phyloP scores from a whole-genome alignment of 2,888 invertebrate genomes.

The Amaurobius ferox region DNA sequence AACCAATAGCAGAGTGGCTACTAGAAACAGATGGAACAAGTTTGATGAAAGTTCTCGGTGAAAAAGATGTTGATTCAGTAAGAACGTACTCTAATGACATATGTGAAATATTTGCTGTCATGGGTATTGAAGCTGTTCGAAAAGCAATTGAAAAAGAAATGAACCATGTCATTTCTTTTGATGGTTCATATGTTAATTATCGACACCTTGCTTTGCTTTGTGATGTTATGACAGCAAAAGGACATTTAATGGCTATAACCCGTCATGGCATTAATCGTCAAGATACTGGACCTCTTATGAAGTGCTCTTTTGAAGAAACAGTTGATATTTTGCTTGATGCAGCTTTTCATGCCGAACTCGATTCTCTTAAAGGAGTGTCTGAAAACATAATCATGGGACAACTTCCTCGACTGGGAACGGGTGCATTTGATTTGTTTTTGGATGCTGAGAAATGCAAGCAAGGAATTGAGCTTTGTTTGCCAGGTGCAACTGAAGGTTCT shows the following conservation, averaged over 20 bases:
- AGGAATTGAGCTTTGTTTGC: slow-evolving; percentile 94
- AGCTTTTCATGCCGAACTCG: slow-evolving; percentile 97
- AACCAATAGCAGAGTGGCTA: slow-evolving; percentile 98
- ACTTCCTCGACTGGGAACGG: slow-evolving; percentile 96
- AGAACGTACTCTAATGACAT: slow-evolving; percentile 99
- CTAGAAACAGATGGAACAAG: slow-evolving; percentile 99
- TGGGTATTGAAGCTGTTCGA: slow-evolving; percentile 99
- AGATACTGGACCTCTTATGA: slow-evolving; percentile 98
- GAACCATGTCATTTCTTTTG: slow-evolving; percentile 99
- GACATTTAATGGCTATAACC: slow-evolving; percentile 99
- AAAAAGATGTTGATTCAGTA: slow-evolving; percentile 97
- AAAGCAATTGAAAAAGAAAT: slow-evolving; percentile 99
- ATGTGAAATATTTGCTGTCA: slow-evolving; percentile 97
- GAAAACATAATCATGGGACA: slow-evolving; percentile 99
- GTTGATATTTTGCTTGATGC: slow-evolving; percentile 98
- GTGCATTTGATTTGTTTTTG: slow-evolving; percentile 96
- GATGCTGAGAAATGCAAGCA: slow-evolving; percentile 99
- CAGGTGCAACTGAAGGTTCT: slow-evolving; percentile 81
- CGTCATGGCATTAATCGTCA: slow-evolving; percentile 99
- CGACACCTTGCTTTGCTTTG: slow-evolving; percentile 98
- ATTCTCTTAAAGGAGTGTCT: slow-evolving; percentile 98
- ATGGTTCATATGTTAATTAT: slow-evolving; percentile 99
- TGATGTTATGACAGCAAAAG: slow-evolving; percentile 99
- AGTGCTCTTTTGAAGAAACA: slow-evolving; percentile 99
- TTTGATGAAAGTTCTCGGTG: slow-evolving; percentile 97